A percentile compares a stretch with the other conserved stretches of the same genome.
phyloP scores from a whole-genome alignment of 2,113 vertebrate species.

The Epinephelus cyanopodus region DNA sequence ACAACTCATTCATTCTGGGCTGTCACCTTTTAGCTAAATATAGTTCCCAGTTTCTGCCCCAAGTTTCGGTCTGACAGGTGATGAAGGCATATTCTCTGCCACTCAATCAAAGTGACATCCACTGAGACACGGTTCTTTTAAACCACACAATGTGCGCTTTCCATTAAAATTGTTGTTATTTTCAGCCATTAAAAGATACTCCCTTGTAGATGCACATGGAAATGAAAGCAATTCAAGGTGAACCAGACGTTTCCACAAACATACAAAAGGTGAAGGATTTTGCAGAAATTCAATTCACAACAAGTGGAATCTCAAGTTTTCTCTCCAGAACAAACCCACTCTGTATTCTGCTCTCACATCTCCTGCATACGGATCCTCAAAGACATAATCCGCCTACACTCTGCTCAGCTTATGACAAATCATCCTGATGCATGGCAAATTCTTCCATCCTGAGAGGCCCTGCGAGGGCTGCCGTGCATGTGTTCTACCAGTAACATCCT shows the following conservation, averaged over 20 bases:
- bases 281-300: constrained; percentile 14
- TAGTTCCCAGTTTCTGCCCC: constrained; percentile 38
- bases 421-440: constrained; percentile 31
- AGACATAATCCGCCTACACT: constrained; percentile 53
- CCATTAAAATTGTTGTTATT: constrained; percentile 17
- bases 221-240: constrained; percentile 18
- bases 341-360: constrained; percentile 17
- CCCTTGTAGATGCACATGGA: background rate
- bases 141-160: background rate
- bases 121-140: background rate
- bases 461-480: background rate
- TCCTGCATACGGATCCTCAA: constrained; percentile 37
- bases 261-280: constrained; percentile 18
- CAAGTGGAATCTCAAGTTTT: constrained; percentile 17
- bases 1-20: constrained; percentile 51
- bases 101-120: constrained; percentile 48
- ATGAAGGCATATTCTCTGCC: constrained; percentile 56
- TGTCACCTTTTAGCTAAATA: constrained; percentile 70
- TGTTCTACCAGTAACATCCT: constrained; percentile 4
- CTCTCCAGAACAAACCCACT: constrained; percentile 45
- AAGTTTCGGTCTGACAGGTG: constrained; percentile 54
- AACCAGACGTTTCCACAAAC: constrained; percentile 12
- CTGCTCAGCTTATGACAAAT: constrained; percentile 52
- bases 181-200: background rate
- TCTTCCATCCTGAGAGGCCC: constrained; percentile 30